These are phyloP conservation scores for Oeneis ivallda DNA, from an alignment of 2,888 invertebrate species.

Conservation along the genomic window DNA sequence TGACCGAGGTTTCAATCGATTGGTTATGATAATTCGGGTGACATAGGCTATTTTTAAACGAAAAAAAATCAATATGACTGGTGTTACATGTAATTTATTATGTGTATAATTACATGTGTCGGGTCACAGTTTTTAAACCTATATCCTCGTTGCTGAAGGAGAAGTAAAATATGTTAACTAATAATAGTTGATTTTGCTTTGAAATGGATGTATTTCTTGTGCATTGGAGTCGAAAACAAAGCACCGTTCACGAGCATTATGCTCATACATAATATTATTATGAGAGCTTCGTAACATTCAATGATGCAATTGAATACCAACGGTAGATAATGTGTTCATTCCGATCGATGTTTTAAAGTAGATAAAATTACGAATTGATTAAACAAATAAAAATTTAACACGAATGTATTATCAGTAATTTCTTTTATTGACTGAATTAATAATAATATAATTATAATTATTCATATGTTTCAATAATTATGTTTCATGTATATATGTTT, in stretches of 20 bases:
- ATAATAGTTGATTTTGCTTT: neutral
- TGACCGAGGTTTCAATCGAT: no score
- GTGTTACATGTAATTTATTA: no score
- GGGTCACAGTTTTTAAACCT: no score
- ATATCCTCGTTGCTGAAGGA: neutral
- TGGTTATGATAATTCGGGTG: no score
- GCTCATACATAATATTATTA: neutral
- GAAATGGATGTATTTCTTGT: neutral
- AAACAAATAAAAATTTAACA: neutral
- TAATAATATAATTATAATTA: no score
- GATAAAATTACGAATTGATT: neutral
- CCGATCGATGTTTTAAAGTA: neutral
- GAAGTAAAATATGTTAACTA: neutral
- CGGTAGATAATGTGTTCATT: neutral
- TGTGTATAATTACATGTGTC: no score
- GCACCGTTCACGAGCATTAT: neutral
- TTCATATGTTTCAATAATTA: no score
- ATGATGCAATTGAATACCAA: neutral
- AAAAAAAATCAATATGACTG: no score
- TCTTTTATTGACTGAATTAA: no score
- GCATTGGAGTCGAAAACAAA: neutral
- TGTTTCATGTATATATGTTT: no score
- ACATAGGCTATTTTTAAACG: no score
- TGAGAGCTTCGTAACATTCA: slow-evolving; percentile 3
- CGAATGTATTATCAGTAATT: no score